A percentile compares a stretch with the other conserved stretches of the same genome.
phyloP scores from a whole-genome alignment of 2,888 invertebrate species.

The Pharmacophagus antenor region DNA sequence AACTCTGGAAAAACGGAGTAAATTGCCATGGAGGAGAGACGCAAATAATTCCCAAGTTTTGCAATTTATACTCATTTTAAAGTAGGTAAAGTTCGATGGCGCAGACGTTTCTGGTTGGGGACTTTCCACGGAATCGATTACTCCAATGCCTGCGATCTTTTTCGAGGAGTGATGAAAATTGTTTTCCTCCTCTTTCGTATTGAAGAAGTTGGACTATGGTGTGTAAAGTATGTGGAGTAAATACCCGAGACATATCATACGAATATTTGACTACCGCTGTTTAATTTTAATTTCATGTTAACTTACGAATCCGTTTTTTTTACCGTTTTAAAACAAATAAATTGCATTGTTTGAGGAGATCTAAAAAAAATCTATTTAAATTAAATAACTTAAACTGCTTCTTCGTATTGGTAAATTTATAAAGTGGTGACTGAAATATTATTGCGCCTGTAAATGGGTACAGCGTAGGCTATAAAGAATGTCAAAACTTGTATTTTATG shows the following conservation, averaged over 20 bases:
- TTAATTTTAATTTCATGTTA: background rate
- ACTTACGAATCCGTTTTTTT: background rate
- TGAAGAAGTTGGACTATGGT: background rate
- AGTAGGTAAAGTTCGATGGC: conserved; percentile 59
- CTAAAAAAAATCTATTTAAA: background rate
- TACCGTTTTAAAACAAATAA: background rate
- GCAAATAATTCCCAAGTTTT: conserved; percentile 72
- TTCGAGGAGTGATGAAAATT: conserved; percentile 19
- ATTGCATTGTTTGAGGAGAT: background rate
- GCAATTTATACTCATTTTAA: conserved; percentile 73
- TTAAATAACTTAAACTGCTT: conserved; percentile 2
- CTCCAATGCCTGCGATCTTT: conserved; percentile 23
- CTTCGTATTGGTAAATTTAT: conserved; percentile 33
- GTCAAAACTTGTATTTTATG: conserved; percentile 50
- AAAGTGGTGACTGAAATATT: conserved; percentile 34
- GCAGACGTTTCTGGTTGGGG: conserved; percentile 51
- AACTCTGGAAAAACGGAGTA: conserved; percentile 69
- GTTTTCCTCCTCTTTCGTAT: conserved; percentile 6
- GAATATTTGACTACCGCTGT: background rate
- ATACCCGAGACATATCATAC: background rate
- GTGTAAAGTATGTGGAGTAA: conserved; percentile 8
- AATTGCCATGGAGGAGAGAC: conserved; percentile 61
- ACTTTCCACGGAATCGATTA: conserved; percentile 49
- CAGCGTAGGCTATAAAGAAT: conserved; percentile 25
- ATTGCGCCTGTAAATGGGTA: conserved; percentile 35